A percentile compares a stretch with the other conserved stretches of the same genome.
Conservation (phyloP, 2,888 invertebrate species). For the Cataglyphis livida region DNA sequence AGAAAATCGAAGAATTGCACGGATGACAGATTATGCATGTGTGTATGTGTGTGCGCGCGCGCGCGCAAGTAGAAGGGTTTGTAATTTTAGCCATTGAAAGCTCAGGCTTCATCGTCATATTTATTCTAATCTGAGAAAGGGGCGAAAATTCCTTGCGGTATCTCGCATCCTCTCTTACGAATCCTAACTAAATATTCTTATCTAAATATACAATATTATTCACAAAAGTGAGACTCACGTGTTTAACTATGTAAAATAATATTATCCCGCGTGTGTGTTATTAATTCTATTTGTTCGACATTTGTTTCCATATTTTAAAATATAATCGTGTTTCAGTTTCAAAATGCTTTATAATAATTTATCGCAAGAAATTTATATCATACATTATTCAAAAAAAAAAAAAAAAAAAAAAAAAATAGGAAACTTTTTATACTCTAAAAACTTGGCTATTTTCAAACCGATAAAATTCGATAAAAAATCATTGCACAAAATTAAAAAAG, state of each 20-base stretch:
- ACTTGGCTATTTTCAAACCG: no score
- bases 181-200: constrained; percentile 9
- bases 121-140: constrained; percentile 2
- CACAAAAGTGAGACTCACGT: not conserved
- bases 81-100: not conserved
- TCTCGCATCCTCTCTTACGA: not conserved
- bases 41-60: not conserved
- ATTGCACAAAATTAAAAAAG: no score
- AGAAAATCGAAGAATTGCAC: not conserved
- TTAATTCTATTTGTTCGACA: not conserved
- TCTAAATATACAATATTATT: not conserved
- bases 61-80: not conserved
- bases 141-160: not conserved
- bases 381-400: no score
- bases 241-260: not conserved
- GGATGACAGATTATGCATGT: constrained; percentile 3
- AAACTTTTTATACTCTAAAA: no score
- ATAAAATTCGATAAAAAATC: no score
- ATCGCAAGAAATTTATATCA: not conserved
- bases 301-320: not conserved
- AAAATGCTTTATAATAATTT: not conserved
- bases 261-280: not conserved
- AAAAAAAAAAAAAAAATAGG: no score
- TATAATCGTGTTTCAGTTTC: not conserved
- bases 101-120: constrained; percentile 1